Conservation (phyloP, 2,797 vertebrate species). For the Gadopsis bispinosus region DNA sequence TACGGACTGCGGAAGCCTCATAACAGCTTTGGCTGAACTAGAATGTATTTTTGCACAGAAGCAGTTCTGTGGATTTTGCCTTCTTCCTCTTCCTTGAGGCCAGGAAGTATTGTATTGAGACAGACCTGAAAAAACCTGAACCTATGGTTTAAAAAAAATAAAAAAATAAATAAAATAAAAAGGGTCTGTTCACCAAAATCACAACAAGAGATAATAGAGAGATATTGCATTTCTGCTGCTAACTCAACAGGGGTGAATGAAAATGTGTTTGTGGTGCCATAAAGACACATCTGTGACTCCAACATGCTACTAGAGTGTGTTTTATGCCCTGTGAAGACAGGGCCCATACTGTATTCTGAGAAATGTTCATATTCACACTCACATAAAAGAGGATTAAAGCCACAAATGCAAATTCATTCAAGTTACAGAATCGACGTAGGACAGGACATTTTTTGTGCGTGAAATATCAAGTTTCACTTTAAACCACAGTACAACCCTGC, state of each 20-base stretch:
- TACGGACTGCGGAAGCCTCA: not conserved
- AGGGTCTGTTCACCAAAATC: not conserved
- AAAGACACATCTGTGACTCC: not conserved
- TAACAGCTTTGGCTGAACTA: too few relatives aligned
- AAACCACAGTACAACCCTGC: not conserved
- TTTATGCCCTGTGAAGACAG: not conserved
- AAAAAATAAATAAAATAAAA: too few relatives aligned
- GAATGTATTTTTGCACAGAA: not conserved
- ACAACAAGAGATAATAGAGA: not conserved
- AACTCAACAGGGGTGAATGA: not conserved
- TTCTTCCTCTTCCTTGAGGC: not conserved
- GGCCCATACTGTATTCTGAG: not conserved
- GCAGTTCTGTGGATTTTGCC: not conserved
- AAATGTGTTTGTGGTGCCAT: not conserved
- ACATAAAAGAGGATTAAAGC: not conserved
- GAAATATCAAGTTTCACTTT: slow-evolving; percentile 4
- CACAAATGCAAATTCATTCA: not conserved
- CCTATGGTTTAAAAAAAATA: not conserved
- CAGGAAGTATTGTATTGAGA: not conserved
- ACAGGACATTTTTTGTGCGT: not conserved
- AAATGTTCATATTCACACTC: not conserved
- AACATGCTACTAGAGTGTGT: not conserved
- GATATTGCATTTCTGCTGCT: not conserved
- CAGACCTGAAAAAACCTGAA: too few relatives aligned
- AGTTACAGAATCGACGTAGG: not conserved